Conservation (phyloP, 2,113 vertebrate genomes). For the Myxocyprinus asiaticus region DNA sequence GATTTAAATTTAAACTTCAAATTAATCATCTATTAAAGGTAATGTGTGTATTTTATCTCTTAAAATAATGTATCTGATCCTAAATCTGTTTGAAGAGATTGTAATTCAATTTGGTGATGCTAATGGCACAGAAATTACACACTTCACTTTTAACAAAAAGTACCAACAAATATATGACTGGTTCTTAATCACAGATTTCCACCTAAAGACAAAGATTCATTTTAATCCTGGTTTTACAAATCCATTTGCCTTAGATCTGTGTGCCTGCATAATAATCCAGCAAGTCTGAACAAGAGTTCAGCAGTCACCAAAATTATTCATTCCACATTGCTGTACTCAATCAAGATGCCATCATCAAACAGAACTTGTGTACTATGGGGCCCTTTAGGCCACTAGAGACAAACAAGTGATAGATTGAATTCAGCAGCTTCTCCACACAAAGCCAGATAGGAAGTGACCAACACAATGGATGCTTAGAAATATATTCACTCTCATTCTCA, state of each 20-base stretch:
- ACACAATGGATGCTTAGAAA: constrained; percentile 50
- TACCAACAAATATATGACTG: background rate
- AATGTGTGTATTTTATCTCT: too few relatives aligned
- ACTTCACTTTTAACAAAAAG: too few relatives aligned
- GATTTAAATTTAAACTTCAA: too few relatives aligned
- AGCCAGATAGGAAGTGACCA: constrained; percentile 47
- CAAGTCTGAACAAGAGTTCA: constrained; percentile 24
- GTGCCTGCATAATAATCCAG: constrained; percentile 16
- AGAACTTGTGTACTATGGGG: constrained; percentile 21
- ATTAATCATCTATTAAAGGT: background rate
- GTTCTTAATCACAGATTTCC: constrained; percentile 34
- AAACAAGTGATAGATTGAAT: constrained; percentile 50
- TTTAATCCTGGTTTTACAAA: constrained; percentile 31
- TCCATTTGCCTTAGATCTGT: constrained; percentile 4
- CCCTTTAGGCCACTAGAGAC: constrained; percentile 23
- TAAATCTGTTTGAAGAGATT: too few relatives aligned
- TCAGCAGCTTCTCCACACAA: constrained; percentile 28
- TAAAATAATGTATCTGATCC: too few relatives aligned
- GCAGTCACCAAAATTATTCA: background rate
- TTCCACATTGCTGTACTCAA: constrained; percentile 16
- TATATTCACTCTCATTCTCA: constrained; percentile 56
- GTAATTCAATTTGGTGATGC: too few relatives aligned
- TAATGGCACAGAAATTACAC: too few relatives aligned
- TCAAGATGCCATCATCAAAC: constrained; percentile 16
- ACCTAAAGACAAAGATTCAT: constrained; percentile 1